phyloP scores from a whole-genome alignment of 1,140 invertebrate genomes.

The Aphelenchoides avenae region DNA sequence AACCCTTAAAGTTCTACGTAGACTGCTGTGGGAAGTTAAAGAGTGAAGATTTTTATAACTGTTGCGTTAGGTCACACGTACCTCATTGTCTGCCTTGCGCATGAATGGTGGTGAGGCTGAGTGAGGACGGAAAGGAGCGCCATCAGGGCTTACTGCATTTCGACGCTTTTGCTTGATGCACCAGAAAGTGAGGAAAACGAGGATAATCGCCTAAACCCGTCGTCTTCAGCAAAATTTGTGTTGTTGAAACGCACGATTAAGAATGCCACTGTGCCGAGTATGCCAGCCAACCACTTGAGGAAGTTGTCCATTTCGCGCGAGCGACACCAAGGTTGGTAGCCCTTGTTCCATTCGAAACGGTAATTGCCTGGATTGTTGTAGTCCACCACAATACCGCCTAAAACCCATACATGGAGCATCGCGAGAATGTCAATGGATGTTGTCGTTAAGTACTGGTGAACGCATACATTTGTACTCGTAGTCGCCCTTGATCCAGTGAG shows the following conservation, averaged over 20 bases:
- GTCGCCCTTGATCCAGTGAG: slow-evolving; percentile 58
- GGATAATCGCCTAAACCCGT: slow-evolving; percentile 32
- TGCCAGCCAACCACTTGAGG: slow-evolving; percentile 53
- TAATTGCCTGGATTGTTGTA: slow-evolving; percentile 54
- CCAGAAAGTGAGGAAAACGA: slow-evolving; percentile 40
- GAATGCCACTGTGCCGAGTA: slow-evolving; percentile 29
- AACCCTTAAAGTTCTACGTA: slow-evolving; percentile 1
- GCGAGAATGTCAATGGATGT: background rate
- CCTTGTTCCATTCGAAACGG: slow-evolving; percentile 60
- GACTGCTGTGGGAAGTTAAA: background rate
- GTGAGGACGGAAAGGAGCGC: background rate
- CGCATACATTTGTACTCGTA: slow-evolving; percentile 56
- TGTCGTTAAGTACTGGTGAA: slow-evolving; percentile 8
- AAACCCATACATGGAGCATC: slow-evolving; percentile 13
- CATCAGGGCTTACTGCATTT: background rate
- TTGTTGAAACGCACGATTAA: slow-evolving; percentile 30
- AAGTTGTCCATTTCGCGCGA: slow-evolving; percentile 58
- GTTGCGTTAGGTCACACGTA: slow-evolving; percentile 1
- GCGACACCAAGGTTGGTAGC: slow-evolving; percentile 53
- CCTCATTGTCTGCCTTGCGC: slow-evolving; percentile 18
- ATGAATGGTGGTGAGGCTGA: slow-evolving; percentile 18
- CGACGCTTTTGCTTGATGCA: slow-evolving; percentile 38
- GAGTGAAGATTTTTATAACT: background rate
- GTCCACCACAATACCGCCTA: slow-evolving; percentile 53
- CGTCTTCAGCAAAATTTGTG: background rate